Evolutionary conservation across 2,113 vertebrate genomes (phyloP), one percentile per base, ranked within the genome.

Genomic region (Ceuthmochares aereus): DNA sequence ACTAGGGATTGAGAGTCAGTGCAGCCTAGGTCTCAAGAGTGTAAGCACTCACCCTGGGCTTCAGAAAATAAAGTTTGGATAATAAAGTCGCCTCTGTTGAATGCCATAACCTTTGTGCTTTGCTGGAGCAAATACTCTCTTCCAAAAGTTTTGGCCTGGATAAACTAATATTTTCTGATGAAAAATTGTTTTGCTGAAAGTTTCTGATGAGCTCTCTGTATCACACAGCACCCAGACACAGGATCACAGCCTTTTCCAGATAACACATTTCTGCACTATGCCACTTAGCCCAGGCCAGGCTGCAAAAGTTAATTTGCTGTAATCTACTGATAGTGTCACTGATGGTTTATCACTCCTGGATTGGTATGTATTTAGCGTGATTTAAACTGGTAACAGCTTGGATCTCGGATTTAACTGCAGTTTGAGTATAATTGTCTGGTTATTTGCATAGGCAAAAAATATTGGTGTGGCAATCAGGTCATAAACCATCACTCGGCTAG

Each of bases 101-200:
- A 67, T 59, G 22, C 47, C 47, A 49, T 55, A 93, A 67, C 56
- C 60, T 76, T 81, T 36, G 25, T 42, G 42, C 22, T 87, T 70
- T 74, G 18, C 78, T 51, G 25, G 47, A 89, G 51, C 32, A 51
- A 8, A 27, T 20, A 84, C 40, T 63, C 45, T 64, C 64, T 90
- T 85, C 63, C 51, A 42, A 54, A 90, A 88, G 32, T 49, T 68
- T 69, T 22, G 68, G 42, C 55, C 37, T 59, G 51, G 70, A 69
- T 86, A 86, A 92, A 92, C 12, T 42, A 58, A 20, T 78, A 55
- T 90, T 86, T 93, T 81, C 68, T 42, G 59, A 73, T 74, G 89
- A 94, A 72, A 76, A 80, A 74, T 59, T 55, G 45, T 81, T 90
- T 67, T 67, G 42, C 42, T 60, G 51, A 18, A 73, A 58, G 64